A percentile compares a stretch with the other conserved stretches of the same genome.
Conservation (phyloP, 2,888 invertebrate genomes). For the Abscondita cerata region DNA sequence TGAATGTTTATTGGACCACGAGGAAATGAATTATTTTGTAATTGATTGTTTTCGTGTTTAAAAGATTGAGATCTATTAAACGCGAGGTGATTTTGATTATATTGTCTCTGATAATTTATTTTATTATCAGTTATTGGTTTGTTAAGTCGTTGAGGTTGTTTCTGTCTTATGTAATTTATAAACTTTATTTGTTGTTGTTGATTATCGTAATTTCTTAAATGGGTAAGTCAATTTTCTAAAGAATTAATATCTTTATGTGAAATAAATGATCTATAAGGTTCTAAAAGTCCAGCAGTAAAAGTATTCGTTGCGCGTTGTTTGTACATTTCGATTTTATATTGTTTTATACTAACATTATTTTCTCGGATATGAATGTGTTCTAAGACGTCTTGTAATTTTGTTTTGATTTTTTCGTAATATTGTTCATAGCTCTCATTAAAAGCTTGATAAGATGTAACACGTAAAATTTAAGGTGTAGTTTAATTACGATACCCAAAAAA, state of each 20-base stretch:
- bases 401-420: constrained; percentile 34
- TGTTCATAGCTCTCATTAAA: not conserved
- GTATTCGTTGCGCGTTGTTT: not conserved
- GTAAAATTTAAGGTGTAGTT: too few species aligned
- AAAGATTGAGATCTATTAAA: too few species aligned
- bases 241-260: not conserved
- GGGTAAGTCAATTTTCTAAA: not conserved
- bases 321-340: not conserved
- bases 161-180: too few species aligned
- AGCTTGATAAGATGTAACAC: constrained; percentile 1
- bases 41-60: too few species aligned
- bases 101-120: too few species aligned
- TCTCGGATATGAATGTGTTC: constrained; percentile 27
- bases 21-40: too few species aligned
- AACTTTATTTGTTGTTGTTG: not conserved
- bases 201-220: not conserved
- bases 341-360: constrained; percentile 5
- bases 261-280: not conserved
- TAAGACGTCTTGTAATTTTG: constrained; percentile 36
- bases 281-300: not conserved
- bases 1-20: constrained; percentile 15
- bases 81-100: too few species aligned
- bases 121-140: too few species aligned
- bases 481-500: too few species aligned
- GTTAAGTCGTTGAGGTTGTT: too few species aligned